Conservation (phyloP, 2,888 invertebrate genomes). For the Caenorhabditis zanzibari region DNA sequence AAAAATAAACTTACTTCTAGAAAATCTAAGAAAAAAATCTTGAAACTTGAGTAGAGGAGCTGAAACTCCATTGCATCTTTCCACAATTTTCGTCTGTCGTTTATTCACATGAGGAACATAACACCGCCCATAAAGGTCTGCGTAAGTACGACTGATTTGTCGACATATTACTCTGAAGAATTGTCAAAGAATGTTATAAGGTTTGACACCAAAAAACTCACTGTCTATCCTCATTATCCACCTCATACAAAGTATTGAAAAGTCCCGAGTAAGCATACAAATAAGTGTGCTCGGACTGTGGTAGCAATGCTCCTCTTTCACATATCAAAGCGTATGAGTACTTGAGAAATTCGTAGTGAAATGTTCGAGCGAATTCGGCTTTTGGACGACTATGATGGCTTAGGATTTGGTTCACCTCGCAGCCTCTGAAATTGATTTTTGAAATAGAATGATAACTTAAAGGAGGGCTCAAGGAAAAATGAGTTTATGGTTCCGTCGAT, state of each 20-base stretch:
- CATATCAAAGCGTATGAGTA: slow-evolving; percentile 79
- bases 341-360: slow-evolving; percentile 77
- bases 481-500: too few species aligned
- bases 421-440: slow-evolving; percentile 69
- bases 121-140: slow-evolving; percentile 79
- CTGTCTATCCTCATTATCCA: slow-evolving; percentile 76
- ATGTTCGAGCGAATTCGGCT: slow-evolving; percentile 73
- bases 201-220: slow-evolving; percentile 49
- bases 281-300: slow-evolving; percentile 63
- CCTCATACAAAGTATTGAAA: slow-evolving; percentile 76
- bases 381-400: slow-evolving; percentile 65
- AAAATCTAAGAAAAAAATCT: slow-evolving; percentile 80
- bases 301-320: slow-evolving; percentile 66
- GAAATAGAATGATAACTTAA: neutral
- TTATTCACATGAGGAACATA: slow-evolving; percentile 78
- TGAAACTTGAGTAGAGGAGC: slow-evolving; percentile 76
- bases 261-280: slow-evolving; percentile 68
- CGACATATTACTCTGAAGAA: slow-evolving; percentile 72
- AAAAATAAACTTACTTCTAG: slow-evolving; percentile 70
- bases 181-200: neutral
- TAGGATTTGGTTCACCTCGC: slow-evolving; percentile 76
- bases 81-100: slow-evolving; percentile 67
- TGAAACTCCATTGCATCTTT: slow-evolving; percentile 75
- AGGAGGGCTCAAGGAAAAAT: too few species aligned
- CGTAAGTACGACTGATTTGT: slow-evolving; percentile 71